Evolutionary conservation across 1,140 invertebrate species (phyloP).

Genomic region (Pissodes strobi): DNA sequence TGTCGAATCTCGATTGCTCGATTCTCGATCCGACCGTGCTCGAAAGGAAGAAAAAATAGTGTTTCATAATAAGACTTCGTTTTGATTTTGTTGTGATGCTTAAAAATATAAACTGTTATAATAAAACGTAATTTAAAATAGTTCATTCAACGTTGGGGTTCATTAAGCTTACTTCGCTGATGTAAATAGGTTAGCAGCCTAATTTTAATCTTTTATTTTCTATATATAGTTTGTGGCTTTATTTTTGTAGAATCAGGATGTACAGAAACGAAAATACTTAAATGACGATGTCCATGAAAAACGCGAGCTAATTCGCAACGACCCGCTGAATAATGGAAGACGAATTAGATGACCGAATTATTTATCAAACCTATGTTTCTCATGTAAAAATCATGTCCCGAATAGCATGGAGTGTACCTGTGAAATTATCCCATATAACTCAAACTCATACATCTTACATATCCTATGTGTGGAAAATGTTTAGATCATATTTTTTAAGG

Average conservation of each 20-base stretch:
- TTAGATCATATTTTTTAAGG: slow-evolving; percentile 73
- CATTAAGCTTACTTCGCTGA: neutral
- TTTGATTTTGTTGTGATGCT: neutral
- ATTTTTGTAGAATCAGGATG: slow-evolving; percentile 41
- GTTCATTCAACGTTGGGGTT: neutral
- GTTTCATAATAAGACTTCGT: slow-evolving; percentile 11
- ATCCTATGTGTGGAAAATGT: slow-evolving; percentile 72
- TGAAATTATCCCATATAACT: slow-evolving; percentile 63
- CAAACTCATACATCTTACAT: slow-evolving; percentile 61
- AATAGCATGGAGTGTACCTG: slow-evolving; percentile 72
- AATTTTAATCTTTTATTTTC: slow-evolving; percentile 16
- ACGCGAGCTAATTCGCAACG: slow-evolving; percentile 18
- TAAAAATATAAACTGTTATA: neutral
- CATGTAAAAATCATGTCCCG: slow-evolving; percentile 82
- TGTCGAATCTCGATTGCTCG: no score
- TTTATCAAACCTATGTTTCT: slow-evolving; percentile 81
- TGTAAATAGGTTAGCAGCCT: slow-evolving; percentile 24
- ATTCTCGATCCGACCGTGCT: no score
- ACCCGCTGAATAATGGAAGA: slow-evolving; percentile 71
- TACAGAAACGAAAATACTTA: slow-evolving; percentile 32
- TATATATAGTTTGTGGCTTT: slow-evolving; percentile 41
- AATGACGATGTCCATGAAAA: slow-evolving; percentile 33
- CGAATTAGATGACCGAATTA: slow-evolving; percentile 82
- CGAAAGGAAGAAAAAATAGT: slow-evolving; percentile 6
- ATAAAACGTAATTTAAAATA: slow-evolving; percentile 1